A percentile compares a stretch with the other conserved stretches of the same genome.
Evolutionary conservation across 1,140 invertebrate genomes (phyloP).

Genomic region (Ceratina australensis): DNA sequence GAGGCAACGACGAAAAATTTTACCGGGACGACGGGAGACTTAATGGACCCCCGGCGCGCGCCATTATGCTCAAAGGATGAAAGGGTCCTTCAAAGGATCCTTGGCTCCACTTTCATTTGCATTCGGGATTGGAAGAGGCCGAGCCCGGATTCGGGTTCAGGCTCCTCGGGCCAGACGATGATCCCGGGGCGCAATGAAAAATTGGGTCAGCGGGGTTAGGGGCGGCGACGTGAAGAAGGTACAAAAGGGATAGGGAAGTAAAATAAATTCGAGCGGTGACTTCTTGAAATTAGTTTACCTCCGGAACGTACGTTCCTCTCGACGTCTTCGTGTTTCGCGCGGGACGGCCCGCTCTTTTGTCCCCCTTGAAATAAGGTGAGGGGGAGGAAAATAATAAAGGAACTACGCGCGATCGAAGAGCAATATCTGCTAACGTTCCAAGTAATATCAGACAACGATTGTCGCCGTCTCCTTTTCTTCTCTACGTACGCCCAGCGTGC

Average conservation of each 20-base stretch:
- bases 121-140: slow-evolving; percentile 63
- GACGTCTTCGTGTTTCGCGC: slow-evolving; percentile 54
- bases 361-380: slow-evolving; percentile 33
- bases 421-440: slow-evolving; percentile 36
- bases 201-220: slow-evolving; percentile 55
- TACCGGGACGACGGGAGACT: slow-evolving; percentile 37
- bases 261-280: slow-evolving; percentile 21
- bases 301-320: slow-evolving; percentile 64
- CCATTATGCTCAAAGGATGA: slow-evolving; percentile 61
- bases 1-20: slow-evolving; percentile 55
- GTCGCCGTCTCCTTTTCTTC: slow-evolving; percentile 16
- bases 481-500: not conserved
- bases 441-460: slow-evolving; percentile 22
- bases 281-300: slow-evolving; percentile 67
- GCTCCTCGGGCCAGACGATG: slow-evolving; percentile 30
- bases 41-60: slow-evolving; percentile 57
- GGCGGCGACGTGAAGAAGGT: too few species aligned
- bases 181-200: slow-evolving; percentile 28
- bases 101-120: slow-evolving; percentile 62
- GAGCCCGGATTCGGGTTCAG: not conserved
- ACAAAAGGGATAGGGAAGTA: slow-evolving; percentile 28
- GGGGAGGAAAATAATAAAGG: slow-evolving; percentile 64
- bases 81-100: slow-evolving; percentile 65
- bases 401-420: slow-evolving; percentile 42
- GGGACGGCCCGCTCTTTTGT: slow-evolving; percentile 46